phyloP scores from a whole-genome alignment of 2,797 vertebrate species.

The Kryptolebias ocellatus region DNA sequence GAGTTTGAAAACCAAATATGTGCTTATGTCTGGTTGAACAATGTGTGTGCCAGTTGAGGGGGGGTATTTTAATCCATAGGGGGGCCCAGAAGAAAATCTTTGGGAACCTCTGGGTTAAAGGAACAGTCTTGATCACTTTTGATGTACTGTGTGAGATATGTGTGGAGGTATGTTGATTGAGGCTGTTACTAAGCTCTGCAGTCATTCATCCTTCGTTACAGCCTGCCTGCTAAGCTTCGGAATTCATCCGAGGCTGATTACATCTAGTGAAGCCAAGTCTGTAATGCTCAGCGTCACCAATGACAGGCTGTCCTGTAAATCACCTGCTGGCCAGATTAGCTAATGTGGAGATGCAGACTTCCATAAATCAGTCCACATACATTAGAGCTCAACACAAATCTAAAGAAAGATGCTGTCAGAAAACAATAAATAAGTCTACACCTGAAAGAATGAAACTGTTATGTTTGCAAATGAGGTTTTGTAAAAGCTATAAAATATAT shows the following conservation, averaged over 20 bases:
- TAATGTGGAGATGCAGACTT: constrained; percentile 1
- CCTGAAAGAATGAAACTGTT: neutral
- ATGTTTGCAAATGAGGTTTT: neutral
- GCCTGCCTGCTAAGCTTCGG: constrained; percentile 45
- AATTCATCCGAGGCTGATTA: constrained; percentile 67
- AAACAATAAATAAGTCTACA: neutral
- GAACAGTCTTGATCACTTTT: constrained; percentile 35
- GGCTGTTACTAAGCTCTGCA: constrained; percentile 56
- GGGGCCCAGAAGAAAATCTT: no score
- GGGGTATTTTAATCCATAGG: no score
- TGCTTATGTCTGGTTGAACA: no score
- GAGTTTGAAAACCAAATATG: no score
- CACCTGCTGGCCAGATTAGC: constrained; percentile 30
- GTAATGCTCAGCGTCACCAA: constrained; percentile 18
- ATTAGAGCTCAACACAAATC: neutral
- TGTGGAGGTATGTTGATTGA: constrained; percentile 49
- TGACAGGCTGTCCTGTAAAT: constrained; percentile 11
- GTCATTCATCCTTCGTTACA: constrained; percentile 56
- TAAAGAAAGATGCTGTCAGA: neutral
- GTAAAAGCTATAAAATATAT: no score
- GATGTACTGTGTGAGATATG: constrained; percentile 20
- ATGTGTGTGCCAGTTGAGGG: no score
- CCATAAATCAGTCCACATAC: neutral
- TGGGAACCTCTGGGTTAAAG: constrained; percentile 5
- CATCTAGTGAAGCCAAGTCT: constrained; percentile 59